phyloP scores from a whole-genome alignment of 2,113 vertebrate species.

The Tichodroma muraria region DNA sequence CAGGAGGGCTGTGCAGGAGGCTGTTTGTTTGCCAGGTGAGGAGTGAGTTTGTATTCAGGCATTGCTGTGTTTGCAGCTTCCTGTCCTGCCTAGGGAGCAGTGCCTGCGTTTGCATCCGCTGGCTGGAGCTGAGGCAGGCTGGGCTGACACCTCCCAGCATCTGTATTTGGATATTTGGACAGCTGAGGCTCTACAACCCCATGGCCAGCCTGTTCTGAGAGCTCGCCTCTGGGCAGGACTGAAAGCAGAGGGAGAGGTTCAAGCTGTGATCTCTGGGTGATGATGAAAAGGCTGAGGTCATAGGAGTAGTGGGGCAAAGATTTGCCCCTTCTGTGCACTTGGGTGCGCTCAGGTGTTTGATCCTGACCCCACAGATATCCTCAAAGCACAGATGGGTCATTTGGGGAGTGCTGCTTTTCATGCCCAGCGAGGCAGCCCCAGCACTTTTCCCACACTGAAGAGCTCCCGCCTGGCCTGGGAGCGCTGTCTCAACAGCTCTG shows the following conservation, averaged over 20 bases:
- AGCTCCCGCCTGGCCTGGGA: not conserved
- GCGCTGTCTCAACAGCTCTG: not conserved
- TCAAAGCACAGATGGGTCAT: not conserved
- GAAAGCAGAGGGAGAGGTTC: not conserved
- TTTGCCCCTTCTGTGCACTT: not conserved
- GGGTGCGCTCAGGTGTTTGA: not conserved
- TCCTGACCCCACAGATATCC: not conserved
- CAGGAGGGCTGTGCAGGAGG: not conserved
- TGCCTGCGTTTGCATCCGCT: not conserved
- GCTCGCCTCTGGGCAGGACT: not conserved
- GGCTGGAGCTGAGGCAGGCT: not conserved
- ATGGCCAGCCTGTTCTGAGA: rapidly evolving
- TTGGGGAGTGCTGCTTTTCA: not conserved
- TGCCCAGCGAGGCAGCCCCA: not conserved
- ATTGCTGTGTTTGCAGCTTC: not conserved
- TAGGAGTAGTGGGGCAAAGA: not conserved
- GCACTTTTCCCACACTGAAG: not conserved
- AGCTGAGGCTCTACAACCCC: not conserved
- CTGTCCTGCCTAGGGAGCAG: not conserved
- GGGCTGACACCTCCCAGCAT: not conserved
- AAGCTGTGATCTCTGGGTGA: not conserved
- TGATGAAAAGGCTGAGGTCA: not conserved
- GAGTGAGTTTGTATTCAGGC: not conserved
- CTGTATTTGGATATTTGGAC: not conserved
- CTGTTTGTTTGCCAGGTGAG: not conserved